Conservation (phyloP, 2,888 invertebrate genomes). For the Ceriagrion tenellum region DNA sequence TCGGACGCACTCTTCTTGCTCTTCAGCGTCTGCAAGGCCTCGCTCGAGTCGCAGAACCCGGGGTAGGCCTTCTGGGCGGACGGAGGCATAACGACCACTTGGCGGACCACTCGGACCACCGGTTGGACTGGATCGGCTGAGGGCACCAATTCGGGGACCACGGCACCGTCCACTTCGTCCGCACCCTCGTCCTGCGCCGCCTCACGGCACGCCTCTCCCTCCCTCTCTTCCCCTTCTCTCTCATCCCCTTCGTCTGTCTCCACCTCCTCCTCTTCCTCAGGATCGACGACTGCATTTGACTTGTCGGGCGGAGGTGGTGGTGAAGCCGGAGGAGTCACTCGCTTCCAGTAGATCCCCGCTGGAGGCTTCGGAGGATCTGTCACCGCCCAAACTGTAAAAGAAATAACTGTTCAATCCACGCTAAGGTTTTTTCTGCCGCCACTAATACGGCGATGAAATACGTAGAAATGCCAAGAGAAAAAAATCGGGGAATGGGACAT, state of each 20-base stretch:
- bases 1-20: not conserved
- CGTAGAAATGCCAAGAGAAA: no score
- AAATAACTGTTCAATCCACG: not conserved
- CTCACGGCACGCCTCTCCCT: not conserved
- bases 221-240: not conserved
- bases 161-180: not conserved
- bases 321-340: slow-evolving; percentile 30
- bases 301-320: not conserved
- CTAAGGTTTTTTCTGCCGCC: no score
- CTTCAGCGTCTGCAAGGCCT: not conserved
- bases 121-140: not conserved
- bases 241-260: not conserved
- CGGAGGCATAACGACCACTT: slow-evolving; percentile 17
- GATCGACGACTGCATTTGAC: not conserved
- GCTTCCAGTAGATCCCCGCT: slow-evolving; percentile 26
- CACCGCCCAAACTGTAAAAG: slow-evolving; percentile 38
- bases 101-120: not conserved
- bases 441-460: no score
- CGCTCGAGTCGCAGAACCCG: slow-evolving; percentile 45
- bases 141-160: slow-evolving; percentile 26
- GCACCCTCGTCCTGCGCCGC: not conserved
- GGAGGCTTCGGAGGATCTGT: slow-evolving; percentile 33
- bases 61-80: slow-evolving; percentile 28
- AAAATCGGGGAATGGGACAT: no score
- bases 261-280: not conserved